phyloP scores from a whole-genome alignment of 2,113 vertebrate genomes.

The Charina bottae region DNA sequence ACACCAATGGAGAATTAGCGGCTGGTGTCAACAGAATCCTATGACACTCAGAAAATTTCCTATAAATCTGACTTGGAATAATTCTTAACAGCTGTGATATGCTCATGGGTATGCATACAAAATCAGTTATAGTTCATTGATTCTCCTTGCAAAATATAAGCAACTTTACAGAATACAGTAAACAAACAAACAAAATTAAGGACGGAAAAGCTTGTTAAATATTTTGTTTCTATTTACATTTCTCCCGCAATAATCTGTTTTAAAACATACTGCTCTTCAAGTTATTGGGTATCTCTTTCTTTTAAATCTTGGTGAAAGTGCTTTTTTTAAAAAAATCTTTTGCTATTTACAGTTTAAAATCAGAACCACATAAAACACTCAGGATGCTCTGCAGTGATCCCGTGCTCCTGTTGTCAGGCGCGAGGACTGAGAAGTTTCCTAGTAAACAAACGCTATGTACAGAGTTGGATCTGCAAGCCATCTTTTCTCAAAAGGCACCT shows the following conservation, averaged over 20 bases:
- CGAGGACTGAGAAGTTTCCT: conserved; percentile 44
- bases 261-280: conserved; percentile 84
- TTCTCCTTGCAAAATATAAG: conserved; percentile 81
- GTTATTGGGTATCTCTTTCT: conserved; percentile 78
- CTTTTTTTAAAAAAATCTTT: conserved; percentile 94
- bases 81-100: conserved; percentile 73
- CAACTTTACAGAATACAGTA: conserved; percentile 74
- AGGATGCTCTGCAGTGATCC: conserved; percentile 66
- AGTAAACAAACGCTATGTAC: conserved; percentile 53
- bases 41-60: conserved; percentile 52
- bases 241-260: conserved; percentile 83
- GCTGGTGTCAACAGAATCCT: neutral
- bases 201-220: conserved; percentile 83
- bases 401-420: conserved; percentile 60
- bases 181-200: conserved; percentile 63
- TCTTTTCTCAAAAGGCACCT: conserved; percentile 75
- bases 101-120: conserved; percentile 72
- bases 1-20: neutral
- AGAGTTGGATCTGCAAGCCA: conserved; percentile 53
- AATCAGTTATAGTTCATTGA: conserved; percentile 77
- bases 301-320: conserved; percentile 99
- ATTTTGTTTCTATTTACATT: conserved; percentile 84
- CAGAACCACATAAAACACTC: conserved; percentile 73
- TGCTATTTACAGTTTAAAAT: conserved; percentile 98
- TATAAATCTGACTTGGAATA: conserved; percentile 69